Conservation (phyloP, 2,797 vertebrate genomes). For the Buceros bicornis region DNA sequence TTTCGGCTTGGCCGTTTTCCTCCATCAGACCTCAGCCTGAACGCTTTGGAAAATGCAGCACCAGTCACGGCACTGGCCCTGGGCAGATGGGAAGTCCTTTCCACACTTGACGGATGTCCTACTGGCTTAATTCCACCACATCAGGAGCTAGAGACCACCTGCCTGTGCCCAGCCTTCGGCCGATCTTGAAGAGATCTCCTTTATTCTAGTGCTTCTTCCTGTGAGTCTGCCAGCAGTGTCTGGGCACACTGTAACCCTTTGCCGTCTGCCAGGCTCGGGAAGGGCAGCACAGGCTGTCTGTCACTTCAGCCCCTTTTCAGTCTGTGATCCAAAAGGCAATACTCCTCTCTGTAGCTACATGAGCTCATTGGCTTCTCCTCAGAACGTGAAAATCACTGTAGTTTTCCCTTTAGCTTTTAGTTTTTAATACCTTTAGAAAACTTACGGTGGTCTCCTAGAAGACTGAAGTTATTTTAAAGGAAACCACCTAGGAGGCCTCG, state of each 20-base stretch:
- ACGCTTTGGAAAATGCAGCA: background rate
- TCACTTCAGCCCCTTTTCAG: background rate
- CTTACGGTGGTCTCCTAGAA: background rate
- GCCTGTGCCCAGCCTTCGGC: background rate
- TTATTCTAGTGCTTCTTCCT: background rate
- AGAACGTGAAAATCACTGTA: background rate
- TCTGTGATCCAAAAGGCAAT: background rate
- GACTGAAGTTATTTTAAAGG: background rate
- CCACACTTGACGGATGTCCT: background rate
- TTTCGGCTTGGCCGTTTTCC: background rate
- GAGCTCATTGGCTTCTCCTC: background rate
- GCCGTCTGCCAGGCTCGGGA: background rate
- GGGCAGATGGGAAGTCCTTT: background rate
- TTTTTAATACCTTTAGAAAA: background rate
- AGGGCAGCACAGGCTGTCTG: background rate
- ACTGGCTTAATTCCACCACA: background rate
- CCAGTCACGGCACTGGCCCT: background rate
- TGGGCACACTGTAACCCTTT: background rate
- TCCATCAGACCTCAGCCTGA: background rate
- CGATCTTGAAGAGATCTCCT: background rate
- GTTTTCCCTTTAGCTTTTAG: background rate
- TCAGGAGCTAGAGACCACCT: background rate
- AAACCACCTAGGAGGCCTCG: background rate
- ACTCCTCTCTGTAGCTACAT: background rate
- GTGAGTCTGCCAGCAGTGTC: background rate